These are phyloP conservation scores for Hyperopisus bebe DNA, from an alignment of 2,113 vertebrate species.

Conservation along the genomic window DNA sequence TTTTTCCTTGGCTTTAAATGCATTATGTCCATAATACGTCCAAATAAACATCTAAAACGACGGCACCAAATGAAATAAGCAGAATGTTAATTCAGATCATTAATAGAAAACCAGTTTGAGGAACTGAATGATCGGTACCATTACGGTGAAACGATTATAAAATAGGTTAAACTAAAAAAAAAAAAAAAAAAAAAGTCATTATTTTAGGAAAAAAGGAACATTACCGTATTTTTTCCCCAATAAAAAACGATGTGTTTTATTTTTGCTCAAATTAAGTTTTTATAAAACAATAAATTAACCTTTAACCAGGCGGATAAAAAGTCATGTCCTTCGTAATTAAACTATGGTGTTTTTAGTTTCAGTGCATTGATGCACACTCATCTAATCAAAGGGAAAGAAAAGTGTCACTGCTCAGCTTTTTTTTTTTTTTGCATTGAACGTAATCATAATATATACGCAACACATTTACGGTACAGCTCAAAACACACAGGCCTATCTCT, in stretches of 20 bases:
- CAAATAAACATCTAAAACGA: not conserved
- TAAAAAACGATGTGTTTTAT: not conserved
- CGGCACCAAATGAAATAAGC: not conserved
- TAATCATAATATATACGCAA: not conserved
- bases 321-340: not conserved
- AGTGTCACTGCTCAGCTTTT: not conserved
- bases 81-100: not conserved
- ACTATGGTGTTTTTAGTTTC: not conserved
- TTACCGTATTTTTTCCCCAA: not conserved
- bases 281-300: not conserved
- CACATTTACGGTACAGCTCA: not conserved
- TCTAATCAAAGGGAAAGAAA: not conserved
- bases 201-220: not conserved
- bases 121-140: not conserved
- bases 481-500: not conserved
- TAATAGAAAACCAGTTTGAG: not conserved
- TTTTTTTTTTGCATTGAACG: not conserved
- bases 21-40: not conserved
- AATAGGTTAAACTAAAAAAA: not conserved
- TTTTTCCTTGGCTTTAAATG: not conserved
- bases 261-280: not conserved
- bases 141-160: not conserved
- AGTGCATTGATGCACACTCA: not conserved
- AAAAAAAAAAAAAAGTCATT: not conserved
- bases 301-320: not conserved